Percentiles rank a stretch among this genome's conserved stretches.
Conservation (phyloP, 2,797 vertebrate genomes). For the Spinibarbus caldwelli region DNA sequence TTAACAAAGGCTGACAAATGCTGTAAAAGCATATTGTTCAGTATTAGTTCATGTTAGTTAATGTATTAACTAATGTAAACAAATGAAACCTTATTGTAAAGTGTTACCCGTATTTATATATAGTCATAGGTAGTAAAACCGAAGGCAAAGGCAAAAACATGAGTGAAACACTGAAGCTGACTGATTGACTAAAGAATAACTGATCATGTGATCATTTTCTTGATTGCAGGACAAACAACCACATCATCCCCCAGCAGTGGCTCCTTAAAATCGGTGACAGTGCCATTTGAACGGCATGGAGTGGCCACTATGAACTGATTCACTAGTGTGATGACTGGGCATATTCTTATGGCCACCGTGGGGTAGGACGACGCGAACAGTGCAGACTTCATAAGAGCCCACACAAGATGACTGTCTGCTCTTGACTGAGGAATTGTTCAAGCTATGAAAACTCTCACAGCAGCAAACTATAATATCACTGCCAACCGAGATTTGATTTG, state of each 20-base stretch:
- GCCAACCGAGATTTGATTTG: conserved; percentile 7
- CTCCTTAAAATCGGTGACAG: no score
- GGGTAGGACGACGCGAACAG: conserved; percentile 57
- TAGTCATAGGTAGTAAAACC: not conserved
- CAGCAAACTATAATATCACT: conserved; percentile 29
- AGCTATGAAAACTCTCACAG: conserved; percentile 30
- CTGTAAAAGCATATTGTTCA: no score
- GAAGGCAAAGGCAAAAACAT: not conserved
- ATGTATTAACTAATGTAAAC: no score
- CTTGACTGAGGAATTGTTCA: conserved; percentile 46
- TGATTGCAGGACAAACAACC: not conserved
- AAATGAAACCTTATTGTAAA: no score
- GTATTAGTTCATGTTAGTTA: no score
- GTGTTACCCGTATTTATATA: no score
- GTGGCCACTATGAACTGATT: conserved; percentile 34
- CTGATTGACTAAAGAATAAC: not conserved
- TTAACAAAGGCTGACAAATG: no score
- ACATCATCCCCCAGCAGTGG: not conserved
- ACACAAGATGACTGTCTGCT: conserved; percentile 58
- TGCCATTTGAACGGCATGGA: conserved; percentile 43
- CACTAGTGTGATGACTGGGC: conserved; percentile 55
- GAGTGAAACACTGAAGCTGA: not conserved
- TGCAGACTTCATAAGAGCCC: conserved; percentile 46
- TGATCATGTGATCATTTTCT: not conserved
- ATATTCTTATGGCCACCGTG: conserved; percentile 49